Base-by-base conservation (phyloP, 2,888 invertebrate genomes). In the Nymphalis c-album region DNA sequence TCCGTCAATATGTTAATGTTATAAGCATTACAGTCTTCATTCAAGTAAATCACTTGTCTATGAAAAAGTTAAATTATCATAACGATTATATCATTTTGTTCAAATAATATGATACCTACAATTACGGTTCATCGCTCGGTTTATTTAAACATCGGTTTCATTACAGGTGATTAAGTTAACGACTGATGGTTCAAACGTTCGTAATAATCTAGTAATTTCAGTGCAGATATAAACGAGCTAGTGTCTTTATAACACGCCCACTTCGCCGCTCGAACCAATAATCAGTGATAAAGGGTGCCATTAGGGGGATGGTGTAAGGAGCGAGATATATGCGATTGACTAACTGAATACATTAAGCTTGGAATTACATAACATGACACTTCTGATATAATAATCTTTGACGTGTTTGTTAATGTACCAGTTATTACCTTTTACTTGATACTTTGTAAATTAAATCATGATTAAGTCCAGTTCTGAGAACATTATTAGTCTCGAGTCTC, bases 111-210 rank as follows among this genome's bases (percentile, higher is more conserved):
- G 62, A 59, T 62, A 59, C 61, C 35, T 35, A 57, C 55, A 64
- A 64, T 46, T 51, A 64, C 45, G 17, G 35, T 64, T 20, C 26
- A 22, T 48, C 13, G 48, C 47, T 66, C 60, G 61, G 53, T 61
- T 65, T 64, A 63, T 71, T 71, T 76, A 75, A 75, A 74, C 77
- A 80, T 83, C 76, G 73, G 80, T 82, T 84, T 80, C 78, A 84
- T 81, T 83, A 79, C 74, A 74, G 68, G 78, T 77, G 81, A 85
- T 87, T 85, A 85, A 77, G 72, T 74, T 81, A 83, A 85, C 83
- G 82, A 74, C 83, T 79, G 82, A 84, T 81, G 64, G 55, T 65
- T 63, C 63, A 68, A 64, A 65, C 67, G 70, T 67, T 64, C 46
- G 64, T 65, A 67, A 69, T 72, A 71, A 68, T 72, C 78, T 76